Base-by-base conservation (phyloP, 1,140 invertebrate genomes). In the Drosophila nasuta region DNA sequence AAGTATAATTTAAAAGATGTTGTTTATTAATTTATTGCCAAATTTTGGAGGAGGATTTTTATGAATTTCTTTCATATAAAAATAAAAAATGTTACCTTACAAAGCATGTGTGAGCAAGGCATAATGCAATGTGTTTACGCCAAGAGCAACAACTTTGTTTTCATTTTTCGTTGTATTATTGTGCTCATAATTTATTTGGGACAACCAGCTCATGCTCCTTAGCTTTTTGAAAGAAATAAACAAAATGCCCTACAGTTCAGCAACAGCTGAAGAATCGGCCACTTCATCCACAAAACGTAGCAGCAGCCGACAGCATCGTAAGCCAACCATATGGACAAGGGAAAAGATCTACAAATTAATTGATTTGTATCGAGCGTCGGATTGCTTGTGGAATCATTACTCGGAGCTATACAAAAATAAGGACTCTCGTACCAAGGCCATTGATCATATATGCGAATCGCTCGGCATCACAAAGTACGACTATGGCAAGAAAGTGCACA, bases 401-500 rank as follows among this genome's bases (percentile, higher is more conserved):
- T 82, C 76, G 8, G 80, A 82, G 20, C n/a, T 71, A 11, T 92
- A 92, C 13, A 92, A 92, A 60, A 82, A 79, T 13, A 91, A 91
- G 41, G 79, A 85, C 7, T 90, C 81, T 30, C 75, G 91, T 4
- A 66, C 58, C 3, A 81, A 81, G 28, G 87, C 91, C 5, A 92
- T 92, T 41, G 66, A 81, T 6, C 38, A 67, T 8, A 92, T 92
- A 8, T 92, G 90, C 17, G 7, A 28, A 1, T 30, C 67, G 3
- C 64, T 92, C 0, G 76, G 70, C 4, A 90, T 92, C 2, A 75
- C 85, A 0, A 92, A 91, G 48, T 67, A 82, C 33, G 86, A 91
- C 10, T 92, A 92, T 64, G 90, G 75, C 1, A 92, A 92, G 41
- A 92, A 92, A 56, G 82, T 92, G 1, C 91, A 92, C 46, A 92